These are phyloP conservation scores for Orcinus orca DNA, from an alignment of 2,113 vertebrate genomes.

Conservation along the genomic window DNA sequence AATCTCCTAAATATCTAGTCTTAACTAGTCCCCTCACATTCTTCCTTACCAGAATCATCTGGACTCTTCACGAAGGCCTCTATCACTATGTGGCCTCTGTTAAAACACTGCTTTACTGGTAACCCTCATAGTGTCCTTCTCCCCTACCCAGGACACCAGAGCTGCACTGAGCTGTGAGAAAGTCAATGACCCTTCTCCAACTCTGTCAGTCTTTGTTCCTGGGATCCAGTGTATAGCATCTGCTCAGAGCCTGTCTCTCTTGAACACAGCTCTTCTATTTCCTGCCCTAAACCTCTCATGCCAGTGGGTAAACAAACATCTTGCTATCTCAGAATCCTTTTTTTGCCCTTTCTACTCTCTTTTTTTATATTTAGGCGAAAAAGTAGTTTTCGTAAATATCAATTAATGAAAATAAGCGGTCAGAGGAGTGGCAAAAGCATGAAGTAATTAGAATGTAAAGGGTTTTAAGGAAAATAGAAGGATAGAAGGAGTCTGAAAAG, in stretches of 20 bases:
- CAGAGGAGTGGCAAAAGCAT: background rate
- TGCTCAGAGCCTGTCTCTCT: background rate
- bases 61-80: background rate
- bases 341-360: background rate
- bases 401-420: background rate
- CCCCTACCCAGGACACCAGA: background rate
- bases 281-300: background rate
- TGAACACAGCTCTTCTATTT: background rate
- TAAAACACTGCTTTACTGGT: background rate
- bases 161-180: background rate
- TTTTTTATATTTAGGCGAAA: background rate
- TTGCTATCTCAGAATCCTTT: background rate
- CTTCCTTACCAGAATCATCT: background rate
- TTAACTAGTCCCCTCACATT: background rate
- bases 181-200: background rate
- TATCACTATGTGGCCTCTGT: background rate
- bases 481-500: background rate
- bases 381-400: background rate
- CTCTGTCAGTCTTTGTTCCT: background rate
- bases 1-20: background rate
- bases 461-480: background rate
- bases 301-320: background rate
- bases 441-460: background rate
- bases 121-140: background rate
- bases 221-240: background rate